phyloP scores from a whole-genome alignment of 92 coral and sea anemone genomes.

The Parazoanthus atlanticus region DNA sequence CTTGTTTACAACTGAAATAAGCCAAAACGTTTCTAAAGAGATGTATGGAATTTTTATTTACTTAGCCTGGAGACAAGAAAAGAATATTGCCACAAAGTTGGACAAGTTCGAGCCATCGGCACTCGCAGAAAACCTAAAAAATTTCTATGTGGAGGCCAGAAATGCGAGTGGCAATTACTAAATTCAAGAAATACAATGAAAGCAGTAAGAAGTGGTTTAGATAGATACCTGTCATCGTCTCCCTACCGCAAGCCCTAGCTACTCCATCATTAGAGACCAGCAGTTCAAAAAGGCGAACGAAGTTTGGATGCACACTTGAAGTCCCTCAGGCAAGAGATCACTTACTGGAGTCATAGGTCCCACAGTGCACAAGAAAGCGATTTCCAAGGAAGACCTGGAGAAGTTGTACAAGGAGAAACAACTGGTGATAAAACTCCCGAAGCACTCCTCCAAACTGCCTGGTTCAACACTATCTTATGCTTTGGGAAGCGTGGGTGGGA shows the following conservation, averaged over 20 bases:
- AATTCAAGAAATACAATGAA: no score
- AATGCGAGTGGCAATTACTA: no score
- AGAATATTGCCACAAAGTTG: conserved; percentile 3
- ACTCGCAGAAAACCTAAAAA: neutral
- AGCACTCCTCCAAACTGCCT: no score
- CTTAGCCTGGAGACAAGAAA: conserved; percentile 11
- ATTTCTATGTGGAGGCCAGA: no score
- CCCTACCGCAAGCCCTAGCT: neutral
- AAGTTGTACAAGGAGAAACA: neutral
- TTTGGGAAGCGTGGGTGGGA: conserved; percentile 1
- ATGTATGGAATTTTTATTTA: neutral
- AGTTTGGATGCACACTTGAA: neutral
- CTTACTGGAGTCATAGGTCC: neutral
- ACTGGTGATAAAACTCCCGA: conserved; percentile 2
- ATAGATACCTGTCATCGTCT: conserved; percentile 8
- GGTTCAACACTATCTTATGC: neutral
- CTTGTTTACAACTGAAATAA: neutral
- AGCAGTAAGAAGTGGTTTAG: conserved; percentile 2
- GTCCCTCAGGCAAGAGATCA: conserved; percentile 1
- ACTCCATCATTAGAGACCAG: no score
- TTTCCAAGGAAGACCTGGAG: neutral
- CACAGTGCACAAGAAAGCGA: neutral
- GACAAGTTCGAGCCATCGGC: neutral
- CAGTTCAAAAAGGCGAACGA: no score
- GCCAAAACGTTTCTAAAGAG: no score